Percentiles rank a stretch among this genome's conserved stretches.
These are phyloP conservation scores for rabbit (Oryctolagus cuniculus) DNA, from an alignment of 2,113 vertebrate genomes.

Conservation along the genomic window DNA sequence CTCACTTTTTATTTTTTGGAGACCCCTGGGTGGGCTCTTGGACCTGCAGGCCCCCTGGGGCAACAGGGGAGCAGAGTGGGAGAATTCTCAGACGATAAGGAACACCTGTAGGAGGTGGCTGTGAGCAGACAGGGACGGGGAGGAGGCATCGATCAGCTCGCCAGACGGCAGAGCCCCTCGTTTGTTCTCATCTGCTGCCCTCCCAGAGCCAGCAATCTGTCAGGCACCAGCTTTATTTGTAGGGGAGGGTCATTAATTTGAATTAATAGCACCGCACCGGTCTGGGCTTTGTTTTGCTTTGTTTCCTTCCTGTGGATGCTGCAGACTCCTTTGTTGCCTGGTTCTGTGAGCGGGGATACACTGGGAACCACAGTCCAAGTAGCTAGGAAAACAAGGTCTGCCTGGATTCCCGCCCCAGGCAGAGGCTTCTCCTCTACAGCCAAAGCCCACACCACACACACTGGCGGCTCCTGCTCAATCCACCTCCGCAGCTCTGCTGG, in stretches of 20 bases:
- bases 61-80: accelerated
- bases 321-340: conserved; percentile 51
- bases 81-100: neutral
- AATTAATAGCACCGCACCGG: conserved; percentile 64
- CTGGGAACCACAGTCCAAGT: conserved; percentile 68
- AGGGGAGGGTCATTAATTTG: conserved; percentile 77
- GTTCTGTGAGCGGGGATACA: conserved; percentile 35
- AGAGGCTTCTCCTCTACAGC: neutral
- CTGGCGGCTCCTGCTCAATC: neutral
- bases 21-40: too few species aligned
- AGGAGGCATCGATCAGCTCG: neutral
- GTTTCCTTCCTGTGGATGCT: conserved; percentile 59
- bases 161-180: neutral
- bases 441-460: neutral
- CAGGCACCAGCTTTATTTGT: conserved; percentile 67
- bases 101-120: conserved; percentile 3
- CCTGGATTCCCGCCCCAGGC: neutral
- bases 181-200: conserved; percentile 56
- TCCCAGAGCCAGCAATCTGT: conserved; percentile 67
- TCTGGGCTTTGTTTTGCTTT: conserved; percentile 62
- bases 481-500: neutral
- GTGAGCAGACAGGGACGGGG: neutral
- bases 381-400: conserved; percentile 71
- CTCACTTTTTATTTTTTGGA: neutral
- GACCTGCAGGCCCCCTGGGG: neutral